These are phyloP conservation scores for Aphaenogaster ashmeadi DNA, from an alignment of 1,140 invertebrate species.

Conservation along the genomic window DNA sequence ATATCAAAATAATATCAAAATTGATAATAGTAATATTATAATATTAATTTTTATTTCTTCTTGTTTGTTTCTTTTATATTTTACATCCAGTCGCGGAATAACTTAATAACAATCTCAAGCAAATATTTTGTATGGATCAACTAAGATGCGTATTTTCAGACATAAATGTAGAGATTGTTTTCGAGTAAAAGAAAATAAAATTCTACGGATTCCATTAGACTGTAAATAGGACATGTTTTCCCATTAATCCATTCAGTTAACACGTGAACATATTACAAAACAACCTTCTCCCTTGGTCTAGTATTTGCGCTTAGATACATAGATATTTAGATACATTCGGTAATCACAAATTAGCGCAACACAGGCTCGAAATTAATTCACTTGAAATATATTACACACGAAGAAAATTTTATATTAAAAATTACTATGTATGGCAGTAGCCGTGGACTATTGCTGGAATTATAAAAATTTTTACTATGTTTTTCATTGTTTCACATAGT, in stretches of 20 bases:
- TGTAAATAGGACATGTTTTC: not conserved
- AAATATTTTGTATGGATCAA: not conserved
- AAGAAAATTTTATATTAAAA: too few species aligned
- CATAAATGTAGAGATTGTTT: not conserved
- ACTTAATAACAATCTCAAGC: not conserved
- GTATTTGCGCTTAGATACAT: not conserved
- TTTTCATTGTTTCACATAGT: too few species aligned
- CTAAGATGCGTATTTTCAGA: not conserved
- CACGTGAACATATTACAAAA: not conserved
- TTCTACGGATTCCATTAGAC: not conserved
- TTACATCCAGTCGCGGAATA: not conserved
- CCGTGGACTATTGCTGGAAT: too few species aligned
- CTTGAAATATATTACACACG: not conserved
- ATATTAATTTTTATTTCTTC: not conserved
- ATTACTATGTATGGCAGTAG: too few species aligned
- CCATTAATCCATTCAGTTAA: constrained; percentile 9
- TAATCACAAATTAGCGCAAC: not conserved
- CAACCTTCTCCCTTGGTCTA: not conserved
- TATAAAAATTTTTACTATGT: too few species aligned
- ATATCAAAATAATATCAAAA: not conserved
- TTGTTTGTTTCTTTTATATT: not conserved
- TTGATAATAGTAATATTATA: not conserved
- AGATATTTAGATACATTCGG: not conserved
- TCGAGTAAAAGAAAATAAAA: not conserved
- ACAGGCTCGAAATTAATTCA: not conserved